Base-by-base conservation (phyloP, 2,888 invertebrate genomes). In the Nemotelus nigrinus region DNA sequence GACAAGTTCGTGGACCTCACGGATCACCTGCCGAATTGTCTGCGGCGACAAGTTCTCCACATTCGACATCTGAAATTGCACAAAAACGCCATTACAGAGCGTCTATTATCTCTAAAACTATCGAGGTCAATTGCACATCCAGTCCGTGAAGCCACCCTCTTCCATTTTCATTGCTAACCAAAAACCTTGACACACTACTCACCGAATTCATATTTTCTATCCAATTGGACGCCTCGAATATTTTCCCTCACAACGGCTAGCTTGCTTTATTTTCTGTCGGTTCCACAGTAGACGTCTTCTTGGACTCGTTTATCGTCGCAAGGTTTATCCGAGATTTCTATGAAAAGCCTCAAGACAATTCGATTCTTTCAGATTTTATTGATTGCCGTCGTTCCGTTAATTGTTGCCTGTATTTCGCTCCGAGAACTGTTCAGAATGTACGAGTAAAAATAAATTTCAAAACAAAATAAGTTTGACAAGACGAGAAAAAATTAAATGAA, bases 11-110 rank as follows among this genome's bases (percentile, higher is more conserved):
- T 93, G 93, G 89, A 98, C 91, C 89, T 98, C 97, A 85, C 94
- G 94, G 82, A 93, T 92, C 81, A 98, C 94, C 84, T 94, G 92
- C 80, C 96, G 89, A 78, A 97, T 93, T 80, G 94, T 94, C 90
- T 97, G 97, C 80, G 98, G 97, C 80, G 97, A 96, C 83, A 97
- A 90, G 89, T 98, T 98, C 89, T 98, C 98, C 82, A 96, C 94
- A 89, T 96, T 96, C 82, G 95, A 95, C 90, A 94, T 93, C 92
- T 92, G 71, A 76, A 80, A 57, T 55, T 68, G 47, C 50, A 65
- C 10, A 63, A 53, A 50, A 43, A 7, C 43, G 43, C 5, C 63
- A 41, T 39, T 4, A 63, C 45, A 67, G 47, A 7, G 48, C 67
- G 5, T n/a, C 45, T 25, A 25, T 39, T 25, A n/a, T 6, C 60